A percentile compares a stretch with the other conserved stretches of the same genome.
phyloP scores from a whole-genome alignment of 2,888 invertebrate species.

The Lagria hirta region DNA sequence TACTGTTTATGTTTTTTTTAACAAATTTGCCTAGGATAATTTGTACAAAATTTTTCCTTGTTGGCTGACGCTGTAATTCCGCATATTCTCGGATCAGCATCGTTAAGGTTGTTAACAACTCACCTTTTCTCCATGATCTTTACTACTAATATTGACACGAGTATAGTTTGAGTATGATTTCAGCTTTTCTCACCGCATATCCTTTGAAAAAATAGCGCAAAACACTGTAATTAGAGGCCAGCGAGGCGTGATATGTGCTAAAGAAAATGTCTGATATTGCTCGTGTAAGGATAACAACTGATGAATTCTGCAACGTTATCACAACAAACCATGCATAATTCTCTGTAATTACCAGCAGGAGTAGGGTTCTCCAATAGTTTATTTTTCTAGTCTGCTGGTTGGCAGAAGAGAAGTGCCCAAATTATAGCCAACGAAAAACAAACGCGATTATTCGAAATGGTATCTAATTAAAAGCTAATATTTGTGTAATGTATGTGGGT shows the following conservation, averaged over 20 bases:
- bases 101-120: too few species aligned
- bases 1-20: too few species aligned
- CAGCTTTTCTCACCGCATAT: too few species aligned
- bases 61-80: too few species aligned
- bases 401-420: conserved; percentile 7
- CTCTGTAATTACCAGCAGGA: conserved; percentile 14
- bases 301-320: conserved; percentile 25
- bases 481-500: conserved; percentile 20
- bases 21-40: too few species aligned
- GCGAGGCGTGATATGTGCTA: conserved; percentile 17
- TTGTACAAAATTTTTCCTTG: too few species aligned
- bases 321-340: conserved; percentile 23
- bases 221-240: conserved; percentile 16
- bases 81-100: too few species aligned
- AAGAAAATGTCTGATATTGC: too few species aligned
- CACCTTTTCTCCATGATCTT: too few species aligned
- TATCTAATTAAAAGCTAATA: conserved; percentile 25
- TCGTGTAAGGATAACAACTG: conserved; percentile 23
- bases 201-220: background rate
- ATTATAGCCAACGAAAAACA: conserved; percentile 12
- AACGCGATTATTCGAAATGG: conserved; percentile 13
- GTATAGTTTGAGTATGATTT: too few species aligned
- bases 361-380: conserved; percentile 7
- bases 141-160: too few species aligned
- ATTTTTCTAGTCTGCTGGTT: conserved; percentile 17